Evolutionary conservation across 2,888 invertebrate species (phyloP), one percentile per base, ranked within the genome.

Genomic region (Leucania comma): DNA sequence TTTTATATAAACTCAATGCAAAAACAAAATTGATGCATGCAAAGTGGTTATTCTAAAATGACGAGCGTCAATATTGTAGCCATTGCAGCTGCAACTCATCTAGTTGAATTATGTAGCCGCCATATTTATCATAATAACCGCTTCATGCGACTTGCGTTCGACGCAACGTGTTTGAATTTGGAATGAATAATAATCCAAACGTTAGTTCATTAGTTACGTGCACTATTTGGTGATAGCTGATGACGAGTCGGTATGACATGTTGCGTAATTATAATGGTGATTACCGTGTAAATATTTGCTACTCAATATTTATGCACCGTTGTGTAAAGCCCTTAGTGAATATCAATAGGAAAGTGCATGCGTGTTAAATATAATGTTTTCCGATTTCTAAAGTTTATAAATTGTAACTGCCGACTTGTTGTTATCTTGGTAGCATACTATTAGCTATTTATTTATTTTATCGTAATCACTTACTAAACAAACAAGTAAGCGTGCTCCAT

Each of bases 81-180:
- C 32, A 60, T 60, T 63, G 51, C 53, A 48, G 56, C 53, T 75
- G 35, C 56, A 75, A 71, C 58, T 72, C 65, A 68, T 78, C 42
- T 68, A 73, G 48, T 59, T 72, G 60, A 65, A 70, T 64, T 69
- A 69, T 80, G 63, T 29, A 51, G 38, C 24, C 10, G 56, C 51
- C 56, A 71, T 80, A 82, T 71, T 80, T 83, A 71, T 83, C 54
- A 83, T 56, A 60, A 83, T 71, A 80, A 71, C 80, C 53, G 60
- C 69, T 65, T 70, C 60, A 68, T 65, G 42, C 64, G 69, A 68
- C 71, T 76, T 57, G 64, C 58, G 66, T 20, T 50, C 22, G 46
- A 70, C 63, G 60, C 60, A 60, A 58, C 68, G 59, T 73, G 81
- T 83, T 83, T 63, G 69, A 74, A 73, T 78, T 81, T 66, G 35